A percentile compares a stretch with the other conserved stretches of the same genome.
Evolutionary conservation across 1,140 invertebrate genomes (phyloP).

Genomic region (Neoseiulus cucumeris): DNA sequence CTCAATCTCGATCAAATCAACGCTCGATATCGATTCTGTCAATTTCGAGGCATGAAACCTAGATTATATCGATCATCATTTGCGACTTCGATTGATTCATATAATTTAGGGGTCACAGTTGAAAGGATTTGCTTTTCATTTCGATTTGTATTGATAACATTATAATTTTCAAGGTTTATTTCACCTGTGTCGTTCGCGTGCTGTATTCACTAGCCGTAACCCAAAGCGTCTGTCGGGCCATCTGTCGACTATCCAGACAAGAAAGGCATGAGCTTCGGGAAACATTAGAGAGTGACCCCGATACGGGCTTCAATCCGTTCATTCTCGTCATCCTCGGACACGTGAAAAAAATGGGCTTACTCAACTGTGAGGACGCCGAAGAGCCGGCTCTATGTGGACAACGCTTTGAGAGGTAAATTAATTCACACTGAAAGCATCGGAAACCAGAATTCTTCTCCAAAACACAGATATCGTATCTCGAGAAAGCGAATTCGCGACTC

Average conservation of each 20-base stretch:
- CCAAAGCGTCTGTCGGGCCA: conserved; percentile 54
- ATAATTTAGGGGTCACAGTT: no score
- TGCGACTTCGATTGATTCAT: no score
- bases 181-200: conserved; percentile 57
- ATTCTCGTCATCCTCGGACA: neutral
- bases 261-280: conserved; percentile 16
- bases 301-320: neutral
- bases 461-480: no score
- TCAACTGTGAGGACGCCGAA: conserved; percentile 11
- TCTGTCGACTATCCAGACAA: conserved; percentile 37
- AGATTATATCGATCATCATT: no score
- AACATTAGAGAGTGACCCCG: neutral
- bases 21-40: no score
- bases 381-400: neutral
- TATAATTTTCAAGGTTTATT: conserved; percentile 44
- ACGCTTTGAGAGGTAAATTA: conserved; percentile 15
- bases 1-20: no score
- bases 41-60: no score
- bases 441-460: no score
- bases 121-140: neutral
- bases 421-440: no score
- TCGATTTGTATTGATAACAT: neutral
- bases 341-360: neutral
- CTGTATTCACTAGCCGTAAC: conserved; percentile 72
- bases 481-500: no score